phyloP scores from a whole-genome alignment of 2,113 vertebrate species.

The Eupsittula cactorum region DNA sequence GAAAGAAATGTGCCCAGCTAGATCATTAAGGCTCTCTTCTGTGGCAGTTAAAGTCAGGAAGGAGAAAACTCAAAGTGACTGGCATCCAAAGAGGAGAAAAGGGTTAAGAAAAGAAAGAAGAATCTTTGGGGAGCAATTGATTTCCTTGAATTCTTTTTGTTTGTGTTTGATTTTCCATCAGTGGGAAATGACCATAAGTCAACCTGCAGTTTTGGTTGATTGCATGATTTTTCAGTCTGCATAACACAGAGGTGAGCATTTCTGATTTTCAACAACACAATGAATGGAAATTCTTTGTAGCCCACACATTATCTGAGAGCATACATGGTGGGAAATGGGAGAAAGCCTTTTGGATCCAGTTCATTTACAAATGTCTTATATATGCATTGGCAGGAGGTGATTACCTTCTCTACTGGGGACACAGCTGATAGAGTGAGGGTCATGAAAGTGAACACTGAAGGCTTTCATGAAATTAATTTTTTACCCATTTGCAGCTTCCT shows the following conservation, averaged over 20 bases:
- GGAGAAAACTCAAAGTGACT: constrained; percentile 14
- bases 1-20: background rate
- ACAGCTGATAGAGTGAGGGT: background rate
- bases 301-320: background rate
- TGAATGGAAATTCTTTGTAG: background rate
- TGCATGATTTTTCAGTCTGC: constrained; percentile 20
- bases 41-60: background rate
- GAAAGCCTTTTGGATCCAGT: background rate
- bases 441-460: background rate
- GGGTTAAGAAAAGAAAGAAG: constrained; percentile 4
- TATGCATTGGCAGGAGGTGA: background rate
- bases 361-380: background rate
- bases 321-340: background rate
- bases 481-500: background rate
- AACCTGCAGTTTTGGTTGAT: constrained; percentile 8
- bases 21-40: background rate
- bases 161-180: constrained; percentile 45
- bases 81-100: constrained; percentile 2
- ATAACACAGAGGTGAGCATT: constrained; percentile 2
- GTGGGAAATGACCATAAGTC: constrained; percentile 16
- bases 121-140: background rate
- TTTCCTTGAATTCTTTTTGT: constrained; percentile 50
- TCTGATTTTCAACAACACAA: constrained; percentile 5
- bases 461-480: constrained; percentile 2
- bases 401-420: background rate